Base-by-base conservation (phyloP, 2,888 invertebrate species). In the Myathropa florea region DNA sequence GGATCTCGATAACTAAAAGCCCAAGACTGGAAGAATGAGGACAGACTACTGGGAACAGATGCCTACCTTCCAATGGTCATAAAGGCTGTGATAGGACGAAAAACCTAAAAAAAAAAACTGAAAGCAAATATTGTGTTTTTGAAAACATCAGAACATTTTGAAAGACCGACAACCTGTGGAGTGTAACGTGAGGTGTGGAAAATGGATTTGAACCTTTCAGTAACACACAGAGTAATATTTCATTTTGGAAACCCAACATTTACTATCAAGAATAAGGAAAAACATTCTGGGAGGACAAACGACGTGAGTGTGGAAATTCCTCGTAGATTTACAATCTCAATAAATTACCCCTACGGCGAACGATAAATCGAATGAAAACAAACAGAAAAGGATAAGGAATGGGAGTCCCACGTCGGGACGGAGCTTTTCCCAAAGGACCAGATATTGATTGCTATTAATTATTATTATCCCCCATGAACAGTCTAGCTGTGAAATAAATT, bases 401-500 rank as follows among this genome's bases (percentile, higher is more conserved):
- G 7, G 46, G 7, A 18, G 46, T 7, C 6, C 7, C 7, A 46
- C n/a, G 7, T 6, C n/a, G 18, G 46, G 18, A 46, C 46, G 18
- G 18, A 46, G 46, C 46, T 18, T 46, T 46, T 46, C 46, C 46
- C 46, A n/a, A 18, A 18, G 46, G 46, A 46, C n/a, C 39, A 60
- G 76, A 67, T 67, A 76, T 76, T 76, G 67, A 67, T 76, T 67
- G 76, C 67, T 67, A 67, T 76, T 76, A 76, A 76, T 76, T 68
- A 67, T 67, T 53, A 76, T 76, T 33, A 61, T 46, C 60, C 26
- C 53, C 24, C 36, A 12, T 59, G 67, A 46, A 60, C 59, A 60
- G 76, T 30, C 46, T n/a, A 33, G 30, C 10, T 46, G 60, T 33
- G 33, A 28, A 65, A 33, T 30, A 28, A 61, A 30, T 61, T 23